Evolutionary conservation across 2,113 vertebrate species (phyloP), one percentile per base, ranked within the genome.

Genomic region (Pygoscelis antarcticus): DNA sequence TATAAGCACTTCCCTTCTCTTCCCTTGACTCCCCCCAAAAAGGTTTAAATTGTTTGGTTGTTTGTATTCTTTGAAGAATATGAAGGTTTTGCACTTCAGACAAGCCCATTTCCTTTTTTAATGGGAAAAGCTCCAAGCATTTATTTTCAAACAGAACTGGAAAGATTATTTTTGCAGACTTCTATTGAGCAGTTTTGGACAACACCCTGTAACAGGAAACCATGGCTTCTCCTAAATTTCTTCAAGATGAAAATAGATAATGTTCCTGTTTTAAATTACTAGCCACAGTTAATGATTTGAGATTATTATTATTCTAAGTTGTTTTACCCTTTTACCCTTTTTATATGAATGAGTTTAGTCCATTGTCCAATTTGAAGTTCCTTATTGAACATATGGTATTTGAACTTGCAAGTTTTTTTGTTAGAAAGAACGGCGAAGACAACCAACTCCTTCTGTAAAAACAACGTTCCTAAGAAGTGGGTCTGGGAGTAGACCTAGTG

Each of bases 131-230:
- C 82, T 98, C 98, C 97, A 98, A 98, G 70, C 89, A 66, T 97
- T 97, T 96, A 92, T 98, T 96, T 96, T 97, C 96, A 98, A 98
- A 98, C 97, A 98, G 98, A 98, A 98, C 93, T 90, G 97, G 96
- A 97, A 96, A 98, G 98, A 99, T 98, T 99, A 98, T 99, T 99
- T 99, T 99, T 99, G 97, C 98, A 99, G 98, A 97, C 98, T 98
- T 98, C 97, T 98, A 97, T 98, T 97, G 97, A 98, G 98, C 98
- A 98, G 54, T 97, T 98, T 98, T 98, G 97, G 98, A 97, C 97
- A 97, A 98, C 98, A 99, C 98, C 98, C 98, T 98, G 54, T 98
- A 98, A 99, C 98, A 99, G 99, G 99, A 99, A 99, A 98, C 97
- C 97, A 94, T 97, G 97, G 98, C 98, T 99, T 98, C 98, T 98